Evolutionary conservation across 2,888 invertebrate genomes (phyloP).

Genomic region (Sialis fuliginosa): DNA sequence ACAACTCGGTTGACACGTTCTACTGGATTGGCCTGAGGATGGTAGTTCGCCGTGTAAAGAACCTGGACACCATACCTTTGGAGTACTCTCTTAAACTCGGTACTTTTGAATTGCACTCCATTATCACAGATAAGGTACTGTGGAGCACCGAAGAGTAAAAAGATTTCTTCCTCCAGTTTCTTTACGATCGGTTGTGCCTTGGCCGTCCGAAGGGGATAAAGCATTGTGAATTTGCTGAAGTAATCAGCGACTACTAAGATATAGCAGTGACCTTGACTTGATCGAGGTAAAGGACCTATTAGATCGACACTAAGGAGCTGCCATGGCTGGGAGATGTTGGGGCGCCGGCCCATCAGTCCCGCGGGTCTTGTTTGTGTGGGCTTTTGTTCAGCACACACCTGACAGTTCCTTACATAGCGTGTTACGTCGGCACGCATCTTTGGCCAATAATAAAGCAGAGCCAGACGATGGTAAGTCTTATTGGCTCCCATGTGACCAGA

Average conservation of each 20-base stretch:
- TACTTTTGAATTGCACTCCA: no score
- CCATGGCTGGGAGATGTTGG: slow-evolving; percentile 8
- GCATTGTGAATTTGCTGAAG: no score
- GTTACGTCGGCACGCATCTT: slow-evolving; percentile 9
- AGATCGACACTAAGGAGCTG: slow-evolving; percentile 9
- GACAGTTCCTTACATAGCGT: slow-evolving; percentile 8
- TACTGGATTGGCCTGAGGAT: slow-evolving; percentile 10
- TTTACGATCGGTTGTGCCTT: no score
- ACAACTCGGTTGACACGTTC: slow-evolving; percentile 12
- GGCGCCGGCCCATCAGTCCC: background rate
- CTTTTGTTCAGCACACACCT: slow-evolving; percentile 1
- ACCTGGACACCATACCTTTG: no score
- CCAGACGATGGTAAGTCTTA: slow-evolving; percentile 9
- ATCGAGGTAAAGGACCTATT: slow-evolving; percentile 9
- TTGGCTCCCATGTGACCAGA: slow-evolving; percentile 10
- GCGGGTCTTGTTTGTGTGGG: background rate
- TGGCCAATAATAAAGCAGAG: slow-evolving; percentile 12
- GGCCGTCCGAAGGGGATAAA: no score
- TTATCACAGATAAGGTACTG: slow-evolving; percentile 6
- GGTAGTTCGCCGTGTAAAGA: no score
- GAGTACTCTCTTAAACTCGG: no score
- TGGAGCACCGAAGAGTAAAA: no score
- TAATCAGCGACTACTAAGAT: slow-evolving; percentile 11
- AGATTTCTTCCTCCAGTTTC: no score
- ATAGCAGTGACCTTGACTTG: slow-evolving; percentile 7